Evolutionary conservation across 2,888 invertebrate genomes (phyloP).

Genomic region (Tricholauxania praeusta): DNA sequence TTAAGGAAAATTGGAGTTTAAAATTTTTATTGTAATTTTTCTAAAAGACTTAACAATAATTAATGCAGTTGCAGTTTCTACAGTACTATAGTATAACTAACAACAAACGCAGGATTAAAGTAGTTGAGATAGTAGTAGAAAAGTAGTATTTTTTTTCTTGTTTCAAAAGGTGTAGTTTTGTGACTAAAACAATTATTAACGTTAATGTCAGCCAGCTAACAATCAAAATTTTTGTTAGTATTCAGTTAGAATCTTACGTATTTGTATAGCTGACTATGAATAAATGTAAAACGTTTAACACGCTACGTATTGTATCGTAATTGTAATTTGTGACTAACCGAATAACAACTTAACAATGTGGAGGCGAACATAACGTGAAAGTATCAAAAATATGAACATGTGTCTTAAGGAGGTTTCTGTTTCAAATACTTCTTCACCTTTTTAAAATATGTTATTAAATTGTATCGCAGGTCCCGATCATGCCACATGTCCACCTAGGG

Average conservation of each 20-base stretch:
- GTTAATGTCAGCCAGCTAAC: slow-evolving; percentile 4
- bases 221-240: not conserved
- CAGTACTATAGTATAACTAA: slow-evolving; percentile 3
- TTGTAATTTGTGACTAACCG: slow-evolving; percentile 61
- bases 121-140: slow-evolving; percentile 7
- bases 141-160: slow-evolving; percentile 1
- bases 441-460: slow-evolving; percentile 51
- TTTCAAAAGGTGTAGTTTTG: slow-evolving; percentile 43
- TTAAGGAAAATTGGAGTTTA: not conserved
- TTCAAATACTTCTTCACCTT: slow-evolving; percentile 45
- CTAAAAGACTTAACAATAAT: slow-evolving; percentile 47
- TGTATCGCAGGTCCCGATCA: slow-evolving; percentile 68
- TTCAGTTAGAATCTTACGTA: not conserved
- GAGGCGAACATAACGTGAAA: slow-evolving; percentile 41
- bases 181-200: slow-evolving; percentile 46
- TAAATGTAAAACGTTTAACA: slow-evolving; percentile 9
- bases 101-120: slow-evolving; percentile 21
- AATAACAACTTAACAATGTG: slow-evolving; percentile 38
- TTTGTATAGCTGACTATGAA: slow-evolving; percentile 8
- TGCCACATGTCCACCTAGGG: slow-evolving; percentile 68
- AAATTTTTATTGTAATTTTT: not conserved
- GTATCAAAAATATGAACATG: slow-evolving; percentile 16
- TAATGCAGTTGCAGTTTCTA: slow-evolving; percentile 67
- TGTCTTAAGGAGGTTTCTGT: slow-evolving; percentile 50
- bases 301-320: not conserved